Percentiles rank a stretch among this genome's conserved stretches.
These are phyloP conservation scores for Deroplatys truncata DNA, from an alignment of 2,888 invertebrate species.

Conservation along the genomic window DNA sequence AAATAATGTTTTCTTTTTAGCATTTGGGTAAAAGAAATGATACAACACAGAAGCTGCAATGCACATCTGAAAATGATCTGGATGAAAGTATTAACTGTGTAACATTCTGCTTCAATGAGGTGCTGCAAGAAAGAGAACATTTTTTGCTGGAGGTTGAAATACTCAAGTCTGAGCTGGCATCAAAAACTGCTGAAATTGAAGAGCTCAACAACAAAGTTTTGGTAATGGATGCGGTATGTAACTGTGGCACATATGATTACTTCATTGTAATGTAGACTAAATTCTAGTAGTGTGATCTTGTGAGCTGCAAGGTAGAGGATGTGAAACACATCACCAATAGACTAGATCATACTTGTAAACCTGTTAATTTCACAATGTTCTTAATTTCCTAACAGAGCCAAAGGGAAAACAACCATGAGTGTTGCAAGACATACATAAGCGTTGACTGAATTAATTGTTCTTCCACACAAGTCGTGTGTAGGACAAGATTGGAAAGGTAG, in stretches of 20 bases:
- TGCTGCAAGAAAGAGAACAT: background rate
- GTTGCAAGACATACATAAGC: too few relatives aligned
- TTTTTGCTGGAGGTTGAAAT: background rate
- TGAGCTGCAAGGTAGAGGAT: too few relatives aligned
- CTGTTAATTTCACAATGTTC: too few relatives aligned
- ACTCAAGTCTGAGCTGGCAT: background rate
- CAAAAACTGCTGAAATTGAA: background rate
- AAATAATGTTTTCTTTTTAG: background rate
- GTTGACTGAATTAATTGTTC: too few relatives aligned
- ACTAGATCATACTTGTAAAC: too few relatives aligned
- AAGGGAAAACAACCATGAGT: too few relatives aligned
- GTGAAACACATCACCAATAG: too few relatives aligned
- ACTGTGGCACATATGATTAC: background rate
- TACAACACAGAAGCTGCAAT: background rate
- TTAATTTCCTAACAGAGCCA: too few relatives aligned
- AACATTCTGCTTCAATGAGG: background rate
- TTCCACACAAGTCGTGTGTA: too few relatives aligned
- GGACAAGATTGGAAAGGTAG: too few relatives aligned
- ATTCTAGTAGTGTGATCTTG: too few relatives aligned
- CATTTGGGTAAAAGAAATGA: background rate
- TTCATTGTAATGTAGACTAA: too few relatives aligned
- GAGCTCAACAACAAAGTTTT: background rate
- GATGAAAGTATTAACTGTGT: background rate
- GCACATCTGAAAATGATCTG: background rate
- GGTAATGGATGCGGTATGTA: slow-evolving; percentile 16